Conservation (phyloP, 2,797 vertebrate genomes). For the Crocidura indochinensis region DNA sequence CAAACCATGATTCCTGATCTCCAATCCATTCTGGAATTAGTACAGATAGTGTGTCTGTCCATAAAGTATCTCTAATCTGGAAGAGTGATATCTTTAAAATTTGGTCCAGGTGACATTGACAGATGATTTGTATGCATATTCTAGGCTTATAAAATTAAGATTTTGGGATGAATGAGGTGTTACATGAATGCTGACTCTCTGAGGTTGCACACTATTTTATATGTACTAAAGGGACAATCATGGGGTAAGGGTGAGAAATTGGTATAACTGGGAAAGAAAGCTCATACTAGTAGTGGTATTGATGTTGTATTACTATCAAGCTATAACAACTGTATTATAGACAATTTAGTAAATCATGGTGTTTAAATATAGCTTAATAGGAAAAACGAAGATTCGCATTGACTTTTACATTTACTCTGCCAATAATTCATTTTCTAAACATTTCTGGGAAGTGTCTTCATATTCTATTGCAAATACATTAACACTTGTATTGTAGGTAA, state of each 20-base stretch:
- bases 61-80: not conserved
- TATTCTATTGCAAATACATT: conserved; percentile 11
- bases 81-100: not conserved
- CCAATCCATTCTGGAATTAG: not conserved
- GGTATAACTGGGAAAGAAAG: no score
- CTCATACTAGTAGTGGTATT: no score
- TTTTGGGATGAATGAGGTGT: no score
- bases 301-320: no score
- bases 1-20: not conserved
- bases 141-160: conserved; percentile 27
- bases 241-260: no score
- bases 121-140: not conserved
- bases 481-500: not conserved
- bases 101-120: not conserved
- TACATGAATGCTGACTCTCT: no score
- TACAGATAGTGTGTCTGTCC: not conserved
- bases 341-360: no score
- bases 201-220: no score
- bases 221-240: no score
- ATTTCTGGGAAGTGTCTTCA: not conserved
- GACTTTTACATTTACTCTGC: not conserved
- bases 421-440: not conserved
- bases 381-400: not conserved
- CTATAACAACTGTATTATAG: no score
- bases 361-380: no score